Evolutionary conservation across 2,888 invertebrate genomes (phyloP), one percentile per base, ranked within the genome.

Genomic region (Cremastinae sp.): DNA sequence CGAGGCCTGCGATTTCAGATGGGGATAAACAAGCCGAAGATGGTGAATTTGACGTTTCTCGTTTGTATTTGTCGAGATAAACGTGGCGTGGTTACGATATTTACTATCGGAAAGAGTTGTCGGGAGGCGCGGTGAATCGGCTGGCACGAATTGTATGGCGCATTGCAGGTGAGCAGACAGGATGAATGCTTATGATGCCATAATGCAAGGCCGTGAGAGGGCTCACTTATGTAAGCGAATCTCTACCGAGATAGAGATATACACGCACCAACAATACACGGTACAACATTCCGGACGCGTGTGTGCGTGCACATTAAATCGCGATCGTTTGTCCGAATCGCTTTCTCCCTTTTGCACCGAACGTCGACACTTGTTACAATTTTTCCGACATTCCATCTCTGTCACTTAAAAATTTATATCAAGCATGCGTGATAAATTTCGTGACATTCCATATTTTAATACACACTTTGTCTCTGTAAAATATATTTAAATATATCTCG

Each of bases 121-220:
- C 75, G 72, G 75, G n/a, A 51, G 79, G 68, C 59, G 73, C 68
- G 70, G 75, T 71, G 74, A 73, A 79, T 82, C 80, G 82, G 73
- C 76, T 68, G 80, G 75, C 78, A 83, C 82, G 83, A 84, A 83
- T 83, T 81, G 83, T 79, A 81, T 83, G 84, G 83, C 85, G 85
- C 85, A 86, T 85, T 86, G 86, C 87, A 87, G 88, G 87, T 88
- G 87, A 88, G 84, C 84, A 87, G 86, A 86, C 85, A 86, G 87
- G 84, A 87, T 85, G 86, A 87, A 86, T 85, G 86, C 85, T 87
- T 85, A 87, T 87, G 86, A 86, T 84, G 87, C 81, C 85, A 85
- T 87, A 86, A 87, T 85, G 86, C 88, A 88, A 88, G 87, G 88
- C 86, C 87, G 84, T 81, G 78, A 68, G 68, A 80, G 76, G 59